Evolutionary conservation across 2,888 invertebrate genomes (phyloP).

Genomic region (Eupithecia exiguata): DNA sequence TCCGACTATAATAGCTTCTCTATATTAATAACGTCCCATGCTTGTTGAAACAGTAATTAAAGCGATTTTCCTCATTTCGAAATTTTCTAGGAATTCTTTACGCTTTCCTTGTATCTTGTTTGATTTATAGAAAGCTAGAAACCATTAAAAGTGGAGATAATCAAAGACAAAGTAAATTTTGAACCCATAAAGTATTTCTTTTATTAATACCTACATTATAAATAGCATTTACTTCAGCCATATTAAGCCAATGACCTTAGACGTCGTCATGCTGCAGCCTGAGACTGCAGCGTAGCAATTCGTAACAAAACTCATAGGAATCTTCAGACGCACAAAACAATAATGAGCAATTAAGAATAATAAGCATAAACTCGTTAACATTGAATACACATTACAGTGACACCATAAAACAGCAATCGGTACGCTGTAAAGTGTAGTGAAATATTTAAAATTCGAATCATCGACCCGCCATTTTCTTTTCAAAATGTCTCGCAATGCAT

Average conservation of each 20-base stretch:
- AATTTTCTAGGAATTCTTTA: not conserved
- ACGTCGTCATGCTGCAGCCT: too few relatives aligned
- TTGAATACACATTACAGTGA: too few relatives aligned
- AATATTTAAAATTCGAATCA: too few relatives aligned
- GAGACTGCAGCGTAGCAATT: too few relatives aligned
- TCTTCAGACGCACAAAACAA: too few relatives aligned
- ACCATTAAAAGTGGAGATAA: not conserved
- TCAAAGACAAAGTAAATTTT: not conserved
- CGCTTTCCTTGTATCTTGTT: not conserved
- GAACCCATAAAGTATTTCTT: too few relatives aligned
- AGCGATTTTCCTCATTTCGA: not conserved
- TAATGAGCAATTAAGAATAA: not conserved
- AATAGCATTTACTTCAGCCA: too few relatives aligned
- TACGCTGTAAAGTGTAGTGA: too few relatives aligned
- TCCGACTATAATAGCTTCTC: not conserved
- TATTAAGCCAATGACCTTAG: too few relatives aligned
- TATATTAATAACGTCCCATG: not conserved
- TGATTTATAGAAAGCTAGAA: not conserved
- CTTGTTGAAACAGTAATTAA: slow-evolving; percentile 5
- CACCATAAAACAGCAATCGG: too few relatives aligned
- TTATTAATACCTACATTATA: too few relatives aligned
- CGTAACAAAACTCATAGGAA: too few relatives aligned
- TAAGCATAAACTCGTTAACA: not conserved
- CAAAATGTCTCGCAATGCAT: not conserved
- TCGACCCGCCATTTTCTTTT: not conserved